Evolutionary conservation across 1,140 invertebrate species (phyloP).

Genomic region (Hypsibius dujardini): DNA sequence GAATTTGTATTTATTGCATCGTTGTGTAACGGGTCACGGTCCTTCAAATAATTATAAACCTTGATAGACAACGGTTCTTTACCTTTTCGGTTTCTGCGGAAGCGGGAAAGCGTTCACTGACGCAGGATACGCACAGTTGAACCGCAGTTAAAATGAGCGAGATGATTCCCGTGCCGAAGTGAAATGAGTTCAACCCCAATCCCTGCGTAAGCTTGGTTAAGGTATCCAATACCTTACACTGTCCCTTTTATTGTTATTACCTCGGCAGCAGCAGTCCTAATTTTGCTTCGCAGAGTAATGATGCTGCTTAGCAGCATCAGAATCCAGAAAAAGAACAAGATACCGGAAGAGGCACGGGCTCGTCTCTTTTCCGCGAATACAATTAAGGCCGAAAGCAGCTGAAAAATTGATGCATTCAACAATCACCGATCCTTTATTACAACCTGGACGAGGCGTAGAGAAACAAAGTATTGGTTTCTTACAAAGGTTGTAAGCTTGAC

Average conservation of each 20-base stretch:
- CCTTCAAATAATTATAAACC: too few relatives aligned
- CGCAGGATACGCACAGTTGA: neutral
- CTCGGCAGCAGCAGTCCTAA: neutral
- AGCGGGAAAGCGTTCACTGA: neutral
- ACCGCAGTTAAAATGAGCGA: neutral
- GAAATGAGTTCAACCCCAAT: neutral
- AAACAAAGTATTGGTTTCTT: neutral
- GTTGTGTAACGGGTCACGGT: too few relatives aligned
- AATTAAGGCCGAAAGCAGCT: neutral
- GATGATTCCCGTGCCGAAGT: neutral
- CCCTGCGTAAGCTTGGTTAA: neutral
- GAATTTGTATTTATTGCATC: too few relatives aligned
- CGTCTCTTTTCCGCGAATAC: neutral
- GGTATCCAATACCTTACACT: neutral
- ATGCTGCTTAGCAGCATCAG: neutral
- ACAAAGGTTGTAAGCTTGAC: neutral
- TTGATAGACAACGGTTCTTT: neutral
- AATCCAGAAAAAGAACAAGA: slow-evolving; percentile 7
- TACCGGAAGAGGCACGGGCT: neutral
- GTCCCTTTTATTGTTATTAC: neutral
- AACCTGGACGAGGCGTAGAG: neutral
- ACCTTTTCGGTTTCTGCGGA: neutral
- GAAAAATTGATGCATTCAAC: neutral
- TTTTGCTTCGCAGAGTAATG: neutral
- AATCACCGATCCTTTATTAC: neutral